Conservation (phyloP, 2,797 vertebrate species). For the Glossophaga mutica region DNA sequence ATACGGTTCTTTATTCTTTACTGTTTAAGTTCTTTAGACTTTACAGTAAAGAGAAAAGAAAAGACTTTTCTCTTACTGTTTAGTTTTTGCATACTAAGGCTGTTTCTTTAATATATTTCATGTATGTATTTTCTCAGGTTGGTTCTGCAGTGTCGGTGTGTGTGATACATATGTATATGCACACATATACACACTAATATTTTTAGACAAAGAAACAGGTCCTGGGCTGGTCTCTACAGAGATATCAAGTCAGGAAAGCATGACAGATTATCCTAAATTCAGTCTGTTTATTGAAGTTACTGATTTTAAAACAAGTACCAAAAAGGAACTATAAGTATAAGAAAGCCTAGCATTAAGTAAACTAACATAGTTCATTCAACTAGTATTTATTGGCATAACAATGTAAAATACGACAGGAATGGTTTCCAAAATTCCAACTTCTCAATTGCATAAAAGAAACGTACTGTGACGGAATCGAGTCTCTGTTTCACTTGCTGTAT, state of each 20-base stretch:
- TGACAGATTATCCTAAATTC: neutral
- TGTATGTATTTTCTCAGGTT: neutral
- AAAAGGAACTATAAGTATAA: neutral
- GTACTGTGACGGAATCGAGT: conserved; percentile 93
- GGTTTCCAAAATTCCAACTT: conserved; percentile 38
- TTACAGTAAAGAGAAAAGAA: too few species aligned
- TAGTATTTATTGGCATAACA: neutral
- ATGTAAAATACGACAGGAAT: neutral
- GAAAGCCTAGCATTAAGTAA: neutral
- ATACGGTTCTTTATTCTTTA: conserved; percentile 5
- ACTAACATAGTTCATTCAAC: conserved; percentile 10
- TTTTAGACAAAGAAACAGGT: neutral
- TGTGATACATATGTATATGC: neutral
- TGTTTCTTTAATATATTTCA: neutral
- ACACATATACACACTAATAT: neutral
- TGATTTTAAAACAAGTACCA: neutral
- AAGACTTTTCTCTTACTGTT: neutral
- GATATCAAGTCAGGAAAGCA: neutral
- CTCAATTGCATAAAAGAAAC: conserved; percentile 57
- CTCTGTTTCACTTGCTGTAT: conserved; percentile 93
- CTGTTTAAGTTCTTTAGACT: too few species aligned
- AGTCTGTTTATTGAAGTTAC: neutral
- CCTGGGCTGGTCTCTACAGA: neutral
- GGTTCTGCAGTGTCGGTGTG: neutral
- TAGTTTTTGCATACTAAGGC: neutral